These are phyloP conservation scores for Orchestes rusci DNA, from an alignment of 2,888 invertebrate species.

Conservation along the genomic window DNA sequence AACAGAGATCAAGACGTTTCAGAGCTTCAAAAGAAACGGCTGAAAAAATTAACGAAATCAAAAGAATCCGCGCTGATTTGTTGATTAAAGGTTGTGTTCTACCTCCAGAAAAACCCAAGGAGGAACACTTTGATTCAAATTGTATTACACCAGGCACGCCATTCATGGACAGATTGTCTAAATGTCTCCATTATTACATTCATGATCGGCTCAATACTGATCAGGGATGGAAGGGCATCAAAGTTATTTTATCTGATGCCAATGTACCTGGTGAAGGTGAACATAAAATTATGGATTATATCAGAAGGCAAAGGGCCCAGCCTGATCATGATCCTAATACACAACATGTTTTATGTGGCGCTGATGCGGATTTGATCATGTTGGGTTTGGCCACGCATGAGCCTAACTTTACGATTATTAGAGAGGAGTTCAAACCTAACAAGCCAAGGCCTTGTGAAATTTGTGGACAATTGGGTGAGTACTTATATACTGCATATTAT, in stretches of 20 bases:
- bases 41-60: slow-evolving; percentile 83
- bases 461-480: slow-evolving; percentile 71
- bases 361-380: slow-evolving; percentile 98
- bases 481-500: neutral
- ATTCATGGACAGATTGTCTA: slow-evolving; percentile 88
- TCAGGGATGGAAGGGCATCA: slow-evolving; percentile 90
- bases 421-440: slow-evolving; percentile 98
- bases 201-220: slow-evolving; percentile 86
- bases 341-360: slow-evolving; percentile 94
- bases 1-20: slow-evolving; percentile 93
- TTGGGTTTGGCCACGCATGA: slow-evolving; percentile 97
- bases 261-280: slow-evolving; percentile 90
- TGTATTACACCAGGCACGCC: slow-evolving; percentile 99
- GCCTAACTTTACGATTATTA: slow-evolving; percentile 96
- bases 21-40: slow-evolving; percentile 90
- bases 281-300: slow-evolving; percentile 96
- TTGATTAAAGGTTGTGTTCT: slow-evolving; percentile 60
- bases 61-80: slow-evolving; percentile 69
- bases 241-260: slow-evolving; percentile 92
- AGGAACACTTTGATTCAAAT: slow-evolving; percentile 95
- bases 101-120: slow-evolving; percentile 83
- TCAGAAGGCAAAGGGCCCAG: slow-evolving; percentile 89
- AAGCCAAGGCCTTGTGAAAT: slow-evolving; percentile 93
- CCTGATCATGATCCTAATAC: slow-evolving; percentile 97
- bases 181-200: slow-evolving; percentile 79